These are phyloP conservation scores for Pelecanus crispus DNA, from an alignment of 2,113 vertebrate genomes.

Conservation along the genomic window DNA sequence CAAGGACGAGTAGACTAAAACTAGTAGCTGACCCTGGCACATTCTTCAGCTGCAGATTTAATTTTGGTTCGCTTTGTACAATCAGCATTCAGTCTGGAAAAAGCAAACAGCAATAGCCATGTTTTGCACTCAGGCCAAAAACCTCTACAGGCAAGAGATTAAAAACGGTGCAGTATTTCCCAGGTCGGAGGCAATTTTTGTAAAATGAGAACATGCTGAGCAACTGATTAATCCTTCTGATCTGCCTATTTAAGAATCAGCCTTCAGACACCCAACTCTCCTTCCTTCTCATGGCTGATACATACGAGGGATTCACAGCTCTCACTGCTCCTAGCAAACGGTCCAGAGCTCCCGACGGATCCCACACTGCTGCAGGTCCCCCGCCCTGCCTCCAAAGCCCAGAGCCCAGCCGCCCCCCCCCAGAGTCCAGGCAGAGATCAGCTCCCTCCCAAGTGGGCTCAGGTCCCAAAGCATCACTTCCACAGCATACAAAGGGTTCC, in stretches of 20 bases:
- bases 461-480: neutral
- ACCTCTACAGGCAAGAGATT: neutral
- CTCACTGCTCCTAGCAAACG: neutral
- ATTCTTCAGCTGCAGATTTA: neutral
- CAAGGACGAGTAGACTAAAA: neutral
- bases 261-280: neutral
- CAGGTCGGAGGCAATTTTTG: neutral
- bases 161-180: neutral
- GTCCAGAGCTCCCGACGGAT: fast-evolving
- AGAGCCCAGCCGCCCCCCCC: neutral
- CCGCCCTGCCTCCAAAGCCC: neutral
- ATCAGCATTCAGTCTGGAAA: neutral
- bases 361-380: neutral
- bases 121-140: neutral
- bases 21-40: neutral
- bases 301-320: fast-evolving
- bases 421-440: neutral
- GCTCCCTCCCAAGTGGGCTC: neutral
- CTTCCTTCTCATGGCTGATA: neutral
- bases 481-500: neutral
- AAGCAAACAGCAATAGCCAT: neutral
- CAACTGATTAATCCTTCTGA: neutral
- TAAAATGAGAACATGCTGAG: neutral
- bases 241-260: neutral
- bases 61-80: neutral